Evolutionary conservation across 1,140 invertebrate genomes (phyloP).

Genomic region (Danaus plexippus): DNA sequence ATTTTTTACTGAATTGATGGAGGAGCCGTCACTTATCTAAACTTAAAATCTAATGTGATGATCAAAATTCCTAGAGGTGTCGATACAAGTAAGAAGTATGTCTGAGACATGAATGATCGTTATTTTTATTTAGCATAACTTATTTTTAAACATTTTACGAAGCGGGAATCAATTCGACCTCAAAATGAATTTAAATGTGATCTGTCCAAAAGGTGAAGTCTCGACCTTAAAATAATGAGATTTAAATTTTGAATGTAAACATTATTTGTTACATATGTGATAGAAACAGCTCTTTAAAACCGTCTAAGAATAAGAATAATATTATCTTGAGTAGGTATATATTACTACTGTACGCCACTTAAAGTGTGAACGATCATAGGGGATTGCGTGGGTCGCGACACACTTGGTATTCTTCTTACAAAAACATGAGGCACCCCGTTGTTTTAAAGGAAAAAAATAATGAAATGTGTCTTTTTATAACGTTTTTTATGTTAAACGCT

Average conservation of each 20-base stretch:
- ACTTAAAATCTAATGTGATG: slow-evolving; percentile 46
- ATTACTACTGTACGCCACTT: slow-evolving; percentile 61
- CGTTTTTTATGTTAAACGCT: slow-evolving; percentile 59
- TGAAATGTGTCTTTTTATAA: slow-evolving; percentile 63
- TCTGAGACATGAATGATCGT: slow-evolving; percentile 35
- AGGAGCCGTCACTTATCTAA: slow-evolving; percentile 52
- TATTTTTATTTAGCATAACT: slow-evolving; percentile 37
- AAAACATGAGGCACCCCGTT: slow-evolving; percentile 65
- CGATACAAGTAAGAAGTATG: slow-evolving; percentile 58
- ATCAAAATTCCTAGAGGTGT: slow-evolving; percentile 71
- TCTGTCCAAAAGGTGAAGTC: slow-evolving; percentile 11
- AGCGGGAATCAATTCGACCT: slow-evolving; percentile 18
- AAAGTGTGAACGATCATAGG: slow-evolving; percentile 66
- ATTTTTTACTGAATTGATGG: slow-evolving; percentile 69
- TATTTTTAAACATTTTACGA: slow-evolving; percentile 26
- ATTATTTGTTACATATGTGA: slow-evolving; percentile 12
- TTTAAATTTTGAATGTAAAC: slow-evolving; percentile 25
- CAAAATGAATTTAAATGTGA: slow-evolving; percentile 23
- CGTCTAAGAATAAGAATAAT: slow-evolving; percentile 33
- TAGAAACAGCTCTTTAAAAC: slow-evolving; percentile 18
- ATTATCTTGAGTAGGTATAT: slow-evolving; percentile 48
- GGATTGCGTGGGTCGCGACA: slow-evolving; percentile 45
- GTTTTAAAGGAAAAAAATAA: slow-evolving; percentile 67
- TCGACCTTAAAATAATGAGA: slow-evolving; percentile 11
- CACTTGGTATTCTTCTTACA: slow-evolving; percentile 52